A percentile compares a stretch with the other conserved stretches of the same genome.
Conservation (phyloP, 2,888 invertebrate species). For the Orthosia gothica region DNA sequence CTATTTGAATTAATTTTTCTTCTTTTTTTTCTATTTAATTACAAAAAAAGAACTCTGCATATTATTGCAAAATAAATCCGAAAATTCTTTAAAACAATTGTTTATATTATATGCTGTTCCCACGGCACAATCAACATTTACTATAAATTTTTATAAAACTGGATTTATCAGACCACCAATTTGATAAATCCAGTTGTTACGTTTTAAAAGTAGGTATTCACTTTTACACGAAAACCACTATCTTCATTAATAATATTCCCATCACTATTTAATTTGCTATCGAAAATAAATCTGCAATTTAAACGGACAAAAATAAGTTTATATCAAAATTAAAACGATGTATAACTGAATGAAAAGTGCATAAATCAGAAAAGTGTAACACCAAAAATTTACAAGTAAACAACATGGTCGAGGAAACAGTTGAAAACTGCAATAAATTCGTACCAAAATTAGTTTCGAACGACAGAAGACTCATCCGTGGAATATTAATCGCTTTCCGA, state of each 20-base stretch:
- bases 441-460: conserved; percentile 81
- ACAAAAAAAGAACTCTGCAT: neutral
- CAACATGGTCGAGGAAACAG: conserved; percentile 58
- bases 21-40: too few relatives aligned
- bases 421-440: conserved; percentile 82
- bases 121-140: neutral
- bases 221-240: conserved; percentile 8
- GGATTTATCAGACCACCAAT: neutral
- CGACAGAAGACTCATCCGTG: conserved; percentile 82
- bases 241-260: too few relatives aligned
- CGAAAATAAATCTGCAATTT: conserved; percentile 14
- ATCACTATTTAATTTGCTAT: conserved; percentile 9
- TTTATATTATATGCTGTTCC: neutral
- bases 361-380: conserved; percentile 46
- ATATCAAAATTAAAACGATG: conserved; percentile 37
- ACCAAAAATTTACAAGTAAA: conserved; percentile 42
- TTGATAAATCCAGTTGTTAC: neutral
- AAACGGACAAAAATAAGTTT: conserved; percentile 5
- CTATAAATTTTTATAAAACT: neutral
- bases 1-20: neutral
- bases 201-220: conserved; percentile 1
- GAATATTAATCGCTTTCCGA: conserved; percentile 83
- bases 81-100: neutral
- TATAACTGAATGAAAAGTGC: conserved; percentile 18
- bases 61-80: neutral